Evolutionary conservation across 2,888 invertebrate genomes (phyloP), one percentile per base, ranked within the genome.

Genomic region (Drosophila bunnanda): DNA sequence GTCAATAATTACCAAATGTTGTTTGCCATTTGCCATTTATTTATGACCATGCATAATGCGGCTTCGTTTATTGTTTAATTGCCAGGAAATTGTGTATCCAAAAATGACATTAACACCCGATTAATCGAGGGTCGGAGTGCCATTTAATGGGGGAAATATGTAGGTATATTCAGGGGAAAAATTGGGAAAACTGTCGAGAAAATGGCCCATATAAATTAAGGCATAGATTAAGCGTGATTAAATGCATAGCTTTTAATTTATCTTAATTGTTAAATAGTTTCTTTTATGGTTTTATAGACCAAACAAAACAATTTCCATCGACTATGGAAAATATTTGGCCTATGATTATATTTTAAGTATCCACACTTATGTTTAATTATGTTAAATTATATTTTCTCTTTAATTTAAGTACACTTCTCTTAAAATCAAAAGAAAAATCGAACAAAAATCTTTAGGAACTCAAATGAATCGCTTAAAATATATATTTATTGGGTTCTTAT

Each of bases 1-100:
- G 82, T 76, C 82, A 79, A 81, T 61, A 83, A 69, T 66, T 55
- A 34, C 58, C 44, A 39, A 67, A 53, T 60, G 44, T 59, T 48
- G 56, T 55, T 55, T 76, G 44, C 32, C 57, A 58, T 22, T 30
- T 43, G 41, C 53, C 36, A 32, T 61, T 28, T 57, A 69, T 43
- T 43, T 38, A 65, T 34, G 12, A 5, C 12, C 34, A 1, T n/a
- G 13, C 15, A 44, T 25, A 17, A 22, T 38, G 62, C 61, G 36
- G 38, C 25, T 48, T 32, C 39, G 28, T 48, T 64, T 62, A 48
- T 64, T 48, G 64, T 62, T 64, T 64, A 32, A 62, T 46, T 46
- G 62, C 30, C 62, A 61, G 15, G 4, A 10, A 20, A 44, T 6
- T 34, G 25, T 34, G 17, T 25, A 9, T 20, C 44, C 44, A 8